phyloP scores from a whole-genome alignment of 2,113 vertebrate genomes.

The Mesitornis unicolor region DNA sequence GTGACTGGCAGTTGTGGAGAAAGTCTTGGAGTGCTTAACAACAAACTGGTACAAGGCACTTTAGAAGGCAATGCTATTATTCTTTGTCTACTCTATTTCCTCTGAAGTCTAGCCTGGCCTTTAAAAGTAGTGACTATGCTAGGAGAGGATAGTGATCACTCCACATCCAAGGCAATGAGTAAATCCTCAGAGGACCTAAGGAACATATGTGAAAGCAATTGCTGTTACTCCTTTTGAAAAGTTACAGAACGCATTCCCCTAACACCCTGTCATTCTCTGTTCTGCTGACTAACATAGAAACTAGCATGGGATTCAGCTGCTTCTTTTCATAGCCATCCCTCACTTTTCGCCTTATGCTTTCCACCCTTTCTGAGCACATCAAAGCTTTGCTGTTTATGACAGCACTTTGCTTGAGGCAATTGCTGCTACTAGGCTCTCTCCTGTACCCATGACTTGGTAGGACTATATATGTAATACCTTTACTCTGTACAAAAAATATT shows the following conservation, averaged over 20 bases:
- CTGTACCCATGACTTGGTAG: background rate
- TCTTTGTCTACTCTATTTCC: background rate
- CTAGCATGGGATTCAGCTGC: background rate
- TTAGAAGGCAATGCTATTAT: background rate
- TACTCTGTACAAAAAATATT: background rate
- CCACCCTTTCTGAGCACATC: background rate
- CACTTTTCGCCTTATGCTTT: background rate
- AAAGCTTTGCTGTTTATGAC: background rate
- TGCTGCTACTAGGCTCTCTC: background rate
- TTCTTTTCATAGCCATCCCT: background rate
- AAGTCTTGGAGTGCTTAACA: background rate
- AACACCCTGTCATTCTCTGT: background rate
- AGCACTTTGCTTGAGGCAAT: background rate
- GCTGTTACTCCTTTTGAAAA: constrained; percentile 35
- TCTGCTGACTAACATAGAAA: constrained; percentile 11
- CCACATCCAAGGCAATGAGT: background rate
- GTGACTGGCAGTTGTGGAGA: background rate
- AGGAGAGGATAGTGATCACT: background rate
- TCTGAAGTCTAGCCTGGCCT: background rate
- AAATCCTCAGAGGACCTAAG: background rate
- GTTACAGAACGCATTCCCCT: background rate
- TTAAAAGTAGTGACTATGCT: background rate
- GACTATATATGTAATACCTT: background rate
- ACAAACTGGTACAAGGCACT: background rate
- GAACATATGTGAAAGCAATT: constrained; percentile 20